A percentile compares a stretch with the other conserved stretches of the same genome.
Conservation (phyloP, 2,797 vertebrate genomes). For the Esox masquinongy region DNA sequence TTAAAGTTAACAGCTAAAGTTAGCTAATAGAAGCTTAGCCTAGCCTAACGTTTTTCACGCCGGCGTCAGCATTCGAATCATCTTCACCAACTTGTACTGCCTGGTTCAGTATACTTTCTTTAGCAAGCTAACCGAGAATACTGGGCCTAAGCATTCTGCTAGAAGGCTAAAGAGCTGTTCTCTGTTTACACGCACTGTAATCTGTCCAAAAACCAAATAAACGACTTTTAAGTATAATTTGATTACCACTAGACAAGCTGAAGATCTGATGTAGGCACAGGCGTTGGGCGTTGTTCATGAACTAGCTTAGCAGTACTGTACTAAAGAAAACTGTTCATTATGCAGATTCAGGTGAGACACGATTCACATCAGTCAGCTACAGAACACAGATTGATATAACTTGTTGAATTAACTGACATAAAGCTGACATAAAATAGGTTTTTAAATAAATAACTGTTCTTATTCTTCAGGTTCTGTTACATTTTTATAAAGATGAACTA, state of each 20-base stretch:
- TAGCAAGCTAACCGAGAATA: neutral
- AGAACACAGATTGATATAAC: no score
- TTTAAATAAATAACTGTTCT: neutral
- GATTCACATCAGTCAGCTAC: no score
- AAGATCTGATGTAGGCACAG: neutral
- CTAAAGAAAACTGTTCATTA: no score
- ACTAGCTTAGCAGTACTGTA: no score
- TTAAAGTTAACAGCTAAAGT: neutral
- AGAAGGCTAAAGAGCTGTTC: neutral
- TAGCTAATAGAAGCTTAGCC: neutral
- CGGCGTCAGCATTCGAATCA: no score
- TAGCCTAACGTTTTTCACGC: neutral
- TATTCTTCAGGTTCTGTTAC: neutral
- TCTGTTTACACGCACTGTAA: neutral
- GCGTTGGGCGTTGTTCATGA: no score
- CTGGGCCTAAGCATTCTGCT: neutral
- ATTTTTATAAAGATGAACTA: constrained; percentile 7
- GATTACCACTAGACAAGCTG: neutral
- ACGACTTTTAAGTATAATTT: neutral
- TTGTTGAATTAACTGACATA: no score
- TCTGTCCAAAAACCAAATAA: neutral
- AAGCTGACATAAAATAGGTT: no score
- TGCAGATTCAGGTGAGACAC: no score
- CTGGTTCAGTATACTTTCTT: no score
- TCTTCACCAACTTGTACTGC: no score